Base-by-base conservation (phyloP, 2,888 invertebrate species). In the Heteromyza rotundicornis region DNA sequence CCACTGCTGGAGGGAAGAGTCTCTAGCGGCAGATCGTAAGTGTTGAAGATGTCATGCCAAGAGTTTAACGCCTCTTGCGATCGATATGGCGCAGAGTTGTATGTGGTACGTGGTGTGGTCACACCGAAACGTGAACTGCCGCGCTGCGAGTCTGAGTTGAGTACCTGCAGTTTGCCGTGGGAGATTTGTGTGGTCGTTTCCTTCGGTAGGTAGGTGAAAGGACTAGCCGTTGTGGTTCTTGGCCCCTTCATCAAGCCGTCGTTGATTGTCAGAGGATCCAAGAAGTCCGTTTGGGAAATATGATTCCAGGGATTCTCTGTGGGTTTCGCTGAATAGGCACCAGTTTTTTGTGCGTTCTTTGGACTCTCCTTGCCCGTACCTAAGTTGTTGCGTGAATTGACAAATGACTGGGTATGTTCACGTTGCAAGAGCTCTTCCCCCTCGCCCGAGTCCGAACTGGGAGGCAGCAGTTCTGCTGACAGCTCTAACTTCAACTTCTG, bases 211-310 rank as follows among this genome's bases (percentile, higher is more conserved):
- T 71, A 84, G 67, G 79, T 85, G 78, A 79, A 74, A 1, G 85
- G 82, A 63, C 84, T 85, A 1, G 68, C 56, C 5, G 78, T 78
- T 2, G 77, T 79, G 7, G 74, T 76, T 16, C 69, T 73, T 32
- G 62, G 68, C 12, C 81, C 81, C 65, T 86, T 84, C 70, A 84
- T 84, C 8, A 90, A 74, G 0, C 87, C 89, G 62, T 90, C 89
- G 73, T 92, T 92, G 16, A 92, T 86, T 22, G 88, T 88, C 27
- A 89, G 85, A 0, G 92, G 92, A 78, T 92, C 90, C 7, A 91
- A 82, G 65, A 87, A 87, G 10, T 89, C 87, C 0, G 91, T 89
- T 53, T 89, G 89, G 59, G 85, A 84, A 2, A 85, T 84, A 14
- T 77, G 63, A 1, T 72, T 63, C 86, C 85, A 86, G 2, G 85